Conservation (phyloP, 2,888 invertebrate genomes). For the Drosophila antonietae region DNA sequence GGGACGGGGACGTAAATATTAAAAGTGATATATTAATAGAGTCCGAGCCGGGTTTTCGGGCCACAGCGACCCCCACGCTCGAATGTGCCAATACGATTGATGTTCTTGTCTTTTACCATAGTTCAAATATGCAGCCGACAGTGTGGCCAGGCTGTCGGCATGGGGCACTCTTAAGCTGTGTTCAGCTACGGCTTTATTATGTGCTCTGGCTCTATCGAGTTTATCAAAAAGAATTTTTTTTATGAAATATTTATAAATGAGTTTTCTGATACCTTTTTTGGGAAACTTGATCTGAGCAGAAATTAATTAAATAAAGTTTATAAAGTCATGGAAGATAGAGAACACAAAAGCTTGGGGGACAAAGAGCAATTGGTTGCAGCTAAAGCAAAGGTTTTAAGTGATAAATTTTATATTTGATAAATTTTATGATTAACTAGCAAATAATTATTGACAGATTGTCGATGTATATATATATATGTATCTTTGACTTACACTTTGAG, state of each 20-base stretch:
- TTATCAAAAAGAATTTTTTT: neutral
- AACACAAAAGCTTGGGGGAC: neutral
- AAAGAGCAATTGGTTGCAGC: too few relatives aligned
- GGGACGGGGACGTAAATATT: conserved; percentile 30
- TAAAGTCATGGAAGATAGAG: neutral
- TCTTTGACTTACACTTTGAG: too few relatives aligned
- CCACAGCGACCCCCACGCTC: neutral
- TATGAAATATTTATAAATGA: neutral
- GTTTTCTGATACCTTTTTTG: neutral
- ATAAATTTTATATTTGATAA: too few relatives aligned
- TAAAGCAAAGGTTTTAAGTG: too few relatives aligned
- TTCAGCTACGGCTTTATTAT: neutral
- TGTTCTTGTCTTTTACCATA: conserved; percentile 46
- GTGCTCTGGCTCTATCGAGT: neutral
- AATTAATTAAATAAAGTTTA: neutral
- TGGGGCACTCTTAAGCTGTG: neutral
- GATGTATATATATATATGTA: too few relatives aligned
- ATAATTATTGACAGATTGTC: too few relatives aligned
- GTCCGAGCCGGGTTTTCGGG: neutral
- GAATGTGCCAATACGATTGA: conserved; percentile 48
- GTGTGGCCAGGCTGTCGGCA: neutral
- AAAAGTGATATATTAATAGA: conserved; percentile 34
- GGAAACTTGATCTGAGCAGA: neutral
- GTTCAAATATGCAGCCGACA: conserved; percentile 20
- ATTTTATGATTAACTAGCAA: too few relatives aligned